These are phyloP conservation scores for Pteruthius melanotis DNA, from an alignment of 2,113 vertebrate genomes.

Conservation along the genomic window DNA sequence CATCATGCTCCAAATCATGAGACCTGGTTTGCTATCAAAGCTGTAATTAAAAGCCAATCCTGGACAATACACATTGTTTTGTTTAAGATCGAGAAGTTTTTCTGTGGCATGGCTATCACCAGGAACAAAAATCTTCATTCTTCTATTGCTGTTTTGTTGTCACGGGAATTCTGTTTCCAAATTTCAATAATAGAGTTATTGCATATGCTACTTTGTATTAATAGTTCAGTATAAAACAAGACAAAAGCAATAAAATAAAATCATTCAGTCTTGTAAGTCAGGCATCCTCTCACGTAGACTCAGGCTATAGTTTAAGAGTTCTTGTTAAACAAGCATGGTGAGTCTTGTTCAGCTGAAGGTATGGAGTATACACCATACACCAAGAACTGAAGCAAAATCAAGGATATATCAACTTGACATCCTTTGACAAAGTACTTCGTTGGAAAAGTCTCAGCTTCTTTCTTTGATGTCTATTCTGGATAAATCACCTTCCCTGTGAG, in stretches of 20 bases:
- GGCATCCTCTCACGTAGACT: not conserved
- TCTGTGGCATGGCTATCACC: not conserved
- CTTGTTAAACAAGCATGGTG: not conserved
- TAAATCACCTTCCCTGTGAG: not conserved
- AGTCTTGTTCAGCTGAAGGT: not conserved
- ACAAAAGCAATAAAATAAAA: slow-evolving; percentile 34
- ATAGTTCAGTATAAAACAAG: slow-evolving; percentile 45
- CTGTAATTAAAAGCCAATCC: slow-evolving; percentile 14
- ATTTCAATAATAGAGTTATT: not conserved
- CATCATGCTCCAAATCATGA: not conserved
- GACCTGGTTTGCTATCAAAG: not conserved
- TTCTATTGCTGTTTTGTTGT: not conserved
- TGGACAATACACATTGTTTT: not conserved
- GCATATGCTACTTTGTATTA: not conserved
- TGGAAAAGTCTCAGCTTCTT: not conserved
- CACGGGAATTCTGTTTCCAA: not conserved
- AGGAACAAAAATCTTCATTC: not conserved
- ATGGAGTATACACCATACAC: not conserved
- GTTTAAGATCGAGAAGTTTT: not conserved
- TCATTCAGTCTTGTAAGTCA: not conserved
- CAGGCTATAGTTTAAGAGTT: not conserved
- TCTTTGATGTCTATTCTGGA: not conserved
- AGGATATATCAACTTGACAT: not conserved
- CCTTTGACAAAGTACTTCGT: not conserved
- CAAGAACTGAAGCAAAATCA: not conserved